Evolutionary conservation across 2,113 vertebrate species (phyloP).

Genomic region (Mirounga angustirostris): DNA sequence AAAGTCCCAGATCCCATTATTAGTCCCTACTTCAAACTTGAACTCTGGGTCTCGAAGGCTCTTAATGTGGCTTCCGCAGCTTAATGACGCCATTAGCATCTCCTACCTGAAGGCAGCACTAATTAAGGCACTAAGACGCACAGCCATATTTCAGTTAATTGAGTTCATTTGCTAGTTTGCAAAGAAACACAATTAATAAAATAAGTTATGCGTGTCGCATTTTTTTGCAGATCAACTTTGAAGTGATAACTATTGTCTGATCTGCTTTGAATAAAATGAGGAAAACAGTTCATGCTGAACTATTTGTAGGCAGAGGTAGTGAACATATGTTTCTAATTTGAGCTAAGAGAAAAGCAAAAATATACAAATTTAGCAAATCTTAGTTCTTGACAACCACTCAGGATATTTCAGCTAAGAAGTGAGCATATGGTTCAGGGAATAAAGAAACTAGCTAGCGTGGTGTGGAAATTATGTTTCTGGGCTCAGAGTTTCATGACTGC

Average conservation of each 20-base stretch:
- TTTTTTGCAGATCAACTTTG: constrained; percentile 20
- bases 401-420: constrained; percentile 24
- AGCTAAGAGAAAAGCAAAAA: constrained; percentile 48
- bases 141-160: neutral
- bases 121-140: neutral
- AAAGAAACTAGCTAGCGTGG: neutral
- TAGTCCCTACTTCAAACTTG: neutral
- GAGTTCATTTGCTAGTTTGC: constrained; percentile 36
- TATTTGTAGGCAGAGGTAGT: neutral
- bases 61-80: constrained; percentile 44
- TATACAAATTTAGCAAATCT: constrained; percentile 54
- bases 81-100: constrained; percentile 56
- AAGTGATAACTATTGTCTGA: neutral
- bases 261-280: constrained; percentile 17
- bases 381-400: constrained; percentile 56
- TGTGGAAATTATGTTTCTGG: neutral
- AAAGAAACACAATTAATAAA: constrained; percentile 60
- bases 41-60: neutral
- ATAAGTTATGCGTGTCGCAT: neutral
- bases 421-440: constrained; percentile 39
- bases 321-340: constrained; percentile 63
- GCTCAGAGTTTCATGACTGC: neutral
- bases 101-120: constrained; percentile 36
- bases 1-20: neutral
- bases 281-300: constrained; percentile 12